Conservation (phyloP, 2,113 vertebrate genomes). For the Stegostoma tigrinum region DNA sequence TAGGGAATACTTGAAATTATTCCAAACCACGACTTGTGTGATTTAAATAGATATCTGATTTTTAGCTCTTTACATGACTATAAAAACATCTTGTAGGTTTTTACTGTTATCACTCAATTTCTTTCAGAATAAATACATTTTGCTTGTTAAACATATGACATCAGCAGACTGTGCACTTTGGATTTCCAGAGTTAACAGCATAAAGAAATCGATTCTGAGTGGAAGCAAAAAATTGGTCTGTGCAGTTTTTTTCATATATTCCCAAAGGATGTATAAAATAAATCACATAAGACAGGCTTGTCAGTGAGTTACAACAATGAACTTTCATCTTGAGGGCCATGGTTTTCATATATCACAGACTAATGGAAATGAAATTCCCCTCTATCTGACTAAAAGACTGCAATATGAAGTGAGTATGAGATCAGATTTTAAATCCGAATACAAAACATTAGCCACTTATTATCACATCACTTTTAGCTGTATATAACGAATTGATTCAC, state of each 20-base stretch:
- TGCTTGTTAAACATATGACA: neutral
- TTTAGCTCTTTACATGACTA: neutral
- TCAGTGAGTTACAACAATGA: neutral
- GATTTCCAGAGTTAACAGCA: neutral
- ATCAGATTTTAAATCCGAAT: neutral
- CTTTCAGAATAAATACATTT: neutral
- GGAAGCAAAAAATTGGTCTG: neutral
- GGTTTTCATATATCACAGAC: neutral
- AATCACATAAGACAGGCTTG: neutral
- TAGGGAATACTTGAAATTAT: neutral
- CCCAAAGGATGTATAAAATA: neutral
- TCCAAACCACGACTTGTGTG: neutral
- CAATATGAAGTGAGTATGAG: neutral
- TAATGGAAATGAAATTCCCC: neutral
- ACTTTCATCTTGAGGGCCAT: neutral
- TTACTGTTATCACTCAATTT: neutral
- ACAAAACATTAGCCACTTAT: neutral
- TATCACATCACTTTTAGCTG: neutral
- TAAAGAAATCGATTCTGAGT: neutral
- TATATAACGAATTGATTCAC: neutral
- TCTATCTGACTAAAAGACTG: neutral
- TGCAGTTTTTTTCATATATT: neutral
- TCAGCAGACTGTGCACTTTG: neutral
- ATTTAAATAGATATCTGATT: neutral
- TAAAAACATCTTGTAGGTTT: neutral